Percentiles rank a stretch among this genome's conserved stretches.
These are phyloP conservation scores for Prunella fulvescens DNA, from an alignment of 2,113 vertebrate genomes.

Conservation along the genomic window DNA sequence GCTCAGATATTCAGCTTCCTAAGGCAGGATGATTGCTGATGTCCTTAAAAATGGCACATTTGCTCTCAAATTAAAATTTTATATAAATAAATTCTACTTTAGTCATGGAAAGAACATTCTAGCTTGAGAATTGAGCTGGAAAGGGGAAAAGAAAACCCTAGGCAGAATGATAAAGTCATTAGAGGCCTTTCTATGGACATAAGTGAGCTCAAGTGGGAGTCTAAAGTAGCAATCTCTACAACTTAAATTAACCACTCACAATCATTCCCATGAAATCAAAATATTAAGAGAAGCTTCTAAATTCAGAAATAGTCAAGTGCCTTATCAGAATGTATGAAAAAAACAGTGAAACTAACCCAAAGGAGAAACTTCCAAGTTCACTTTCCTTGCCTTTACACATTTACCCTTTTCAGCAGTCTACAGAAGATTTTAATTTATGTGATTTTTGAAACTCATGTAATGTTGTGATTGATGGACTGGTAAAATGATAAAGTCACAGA, in stretches of 20 bases:
- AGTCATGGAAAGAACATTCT: not conserved
- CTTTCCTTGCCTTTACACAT: not conserved
- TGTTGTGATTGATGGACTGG: not conserved
- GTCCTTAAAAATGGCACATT: not conserved
- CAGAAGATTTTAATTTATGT: not conserved
- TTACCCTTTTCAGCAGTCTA: not conserved
- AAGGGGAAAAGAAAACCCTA: not conserved
- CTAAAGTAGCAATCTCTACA: not conserved
- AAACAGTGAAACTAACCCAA: not conserved
- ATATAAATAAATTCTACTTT: not conserved
- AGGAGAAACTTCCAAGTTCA: not conserved
- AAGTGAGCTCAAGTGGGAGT: not conserved
- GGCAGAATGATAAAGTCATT: not conserved
- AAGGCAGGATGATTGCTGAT: not conserved
- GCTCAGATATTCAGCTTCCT: not conserved
- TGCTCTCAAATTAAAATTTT: not conserved
- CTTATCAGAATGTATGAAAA: not conserved
- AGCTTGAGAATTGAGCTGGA: not conserved
- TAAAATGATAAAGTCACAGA: not conserved
- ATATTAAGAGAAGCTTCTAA: slow-evolving; percentile 6
- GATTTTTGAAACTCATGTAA: not conserved
- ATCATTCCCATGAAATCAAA: slow-evolving; percentile 12
- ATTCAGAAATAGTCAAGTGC: not conserved
- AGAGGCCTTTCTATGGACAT: not conserved
- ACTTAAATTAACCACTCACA: not conserved